Conservation (phyloP, 2,113 vertebrate species). For the Psilopsiagon aurifrons region DNA sequence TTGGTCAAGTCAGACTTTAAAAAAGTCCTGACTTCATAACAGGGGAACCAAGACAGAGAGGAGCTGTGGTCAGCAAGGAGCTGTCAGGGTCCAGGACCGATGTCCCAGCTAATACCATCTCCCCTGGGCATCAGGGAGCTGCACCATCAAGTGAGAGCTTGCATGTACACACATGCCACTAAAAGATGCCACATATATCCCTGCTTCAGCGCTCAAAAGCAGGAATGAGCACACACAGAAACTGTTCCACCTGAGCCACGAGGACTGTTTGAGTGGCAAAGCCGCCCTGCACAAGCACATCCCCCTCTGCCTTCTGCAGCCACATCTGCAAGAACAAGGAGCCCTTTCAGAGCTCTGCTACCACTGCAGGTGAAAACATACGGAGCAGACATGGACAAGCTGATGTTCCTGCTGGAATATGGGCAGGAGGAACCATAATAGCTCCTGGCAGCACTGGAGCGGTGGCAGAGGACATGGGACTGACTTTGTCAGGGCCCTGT, state of each 20-base stretch:
- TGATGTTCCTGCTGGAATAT: rapidly evolving
- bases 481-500: neutral
- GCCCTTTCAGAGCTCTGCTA: neutral
- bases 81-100: rapidly evolving
- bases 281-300: rapidly evolving
- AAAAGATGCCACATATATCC: rapidly evolving
- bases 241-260: neutral
- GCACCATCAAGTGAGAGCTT: neutral
- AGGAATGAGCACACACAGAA: neutral
- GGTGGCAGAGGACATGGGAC: neutral
- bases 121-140: neutral
- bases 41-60: neutral
- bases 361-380: neutral
- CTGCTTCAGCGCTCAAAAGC: neutral
- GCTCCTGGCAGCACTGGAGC: neutral
- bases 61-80: neutral
- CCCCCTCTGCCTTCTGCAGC: neutral
- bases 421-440: neutral
- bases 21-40: neutral
- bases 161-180: rapidly evolving
- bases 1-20: neutral
- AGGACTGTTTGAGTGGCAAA: neutral
- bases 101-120: neutral
- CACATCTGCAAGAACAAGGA: neutral
- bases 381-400: rapidly evolving